A percentile compares a stretch with the other conserved stretches of the same genome.
Evolutionary conservation across 2,113 vertebrate species (phyloP).

Genomic region (Danio rerio): DNA sequence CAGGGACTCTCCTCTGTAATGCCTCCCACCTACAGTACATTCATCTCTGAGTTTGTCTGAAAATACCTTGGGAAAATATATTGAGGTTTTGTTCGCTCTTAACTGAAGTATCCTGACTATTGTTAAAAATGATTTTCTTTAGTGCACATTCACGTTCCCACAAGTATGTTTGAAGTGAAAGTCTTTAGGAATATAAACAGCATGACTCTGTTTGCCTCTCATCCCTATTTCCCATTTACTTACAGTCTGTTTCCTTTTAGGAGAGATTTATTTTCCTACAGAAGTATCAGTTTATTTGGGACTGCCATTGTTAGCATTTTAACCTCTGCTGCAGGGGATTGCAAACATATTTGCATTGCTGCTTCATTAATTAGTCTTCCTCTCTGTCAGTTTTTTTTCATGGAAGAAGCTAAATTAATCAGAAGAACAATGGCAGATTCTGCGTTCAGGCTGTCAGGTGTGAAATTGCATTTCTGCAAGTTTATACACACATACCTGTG

Average conservation of each 20-base stretch:
- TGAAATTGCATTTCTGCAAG: constrained; percentile 68
- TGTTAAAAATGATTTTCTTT: neutral
- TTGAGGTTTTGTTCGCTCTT: neutral
- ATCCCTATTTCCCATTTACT: neutral
- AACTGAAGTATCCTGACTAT: neutral
- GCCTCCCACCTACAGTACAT: neutral
- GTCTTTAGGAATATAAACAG: neutral
- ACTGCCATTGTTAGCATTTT: neutral
- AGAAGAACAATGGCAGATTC: constrained; percentile 54
- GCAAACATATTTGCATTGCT: constrained; percentile 62
- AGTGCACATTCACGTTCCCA: neutral
- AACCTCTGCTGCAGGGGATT: constrained; percentile 26
- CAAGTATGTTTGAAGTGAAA: neutral
- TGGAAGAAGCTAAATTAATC: constrained; percentile 58
- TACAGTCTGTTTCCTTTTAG: neutral
- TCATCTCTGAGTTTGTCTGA: neutral
- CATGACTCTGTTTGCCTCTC: neutral
- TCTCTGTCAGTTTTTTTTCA: constrained; percentile 55
- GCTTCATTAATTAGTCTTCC: constrained; percentile 62
- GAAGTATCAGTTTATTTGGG: too few relatives aligned
- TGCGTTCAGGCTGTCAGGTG: constrained; percentile 52
- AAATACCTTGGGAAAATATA: neutral
- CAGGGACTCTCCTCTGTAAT: constrained; percentile 15
- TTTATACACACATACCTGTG: constrained; percentile 55
- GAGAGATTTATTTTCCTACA: neutral